Evolutionary conservation across 2,113 vertebrate genomes (phyloP).

Genomic region (Chlorodrepanis virens): DNA sequence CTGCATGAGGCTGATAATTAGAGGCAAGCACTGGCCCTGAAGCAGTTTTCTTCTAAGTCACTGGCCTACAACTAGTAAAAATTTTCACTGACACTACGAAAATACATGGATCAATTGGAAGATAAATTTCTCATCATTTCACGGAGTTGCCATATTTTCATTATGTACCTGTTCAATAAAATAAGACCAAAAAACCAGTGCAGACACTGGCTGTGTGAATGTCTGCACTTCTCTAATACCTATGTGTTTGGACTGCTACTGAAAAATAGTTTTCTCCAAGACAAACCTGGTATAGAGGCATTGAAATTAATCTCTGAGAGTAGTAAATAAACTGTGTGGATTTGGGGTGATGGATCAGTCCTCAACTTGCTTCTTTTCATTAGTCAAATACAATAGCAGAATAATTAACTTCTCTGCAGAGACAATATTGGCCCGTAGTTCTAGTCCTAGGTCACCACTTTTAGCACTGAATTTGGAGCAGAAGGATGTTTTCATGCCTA

Average conservation of each 20-base stretch:
- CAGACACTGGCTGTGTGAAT: background rate
- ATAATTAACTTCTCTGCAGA: background rate
- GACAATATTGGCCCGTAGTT: background rate
- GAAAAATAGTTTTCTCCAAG: background rate
- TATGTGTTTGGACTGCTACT: background rate
- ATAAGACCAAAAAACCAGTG: background rate
- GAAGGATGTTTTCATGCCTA: background rate
- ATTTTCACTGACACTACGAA: background rate
- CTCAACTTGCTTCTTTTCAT: background rate
- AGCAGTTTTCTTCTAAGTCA: background rate
- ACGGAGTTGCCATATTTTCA: background rate
- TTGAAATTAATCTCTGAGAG: background rate
- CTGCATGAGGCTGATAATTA: background rate
- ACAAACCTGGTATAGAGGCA: background rate
- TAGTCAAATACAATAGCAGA: background rate
- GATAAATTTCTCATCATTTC: background rate
- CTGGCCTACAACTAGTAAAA: background rate
- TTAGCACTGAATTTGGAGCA: background rate
- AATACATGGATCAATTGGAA: background rate
- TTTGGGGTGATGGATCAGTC: background rate
- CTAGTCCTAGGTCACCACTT: background rate
- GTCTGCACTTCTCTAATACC: background rate
- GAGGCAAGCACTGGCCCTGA: background rate
- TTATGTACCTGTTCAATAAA: background rate
- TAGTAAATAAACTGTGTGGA: background rate